phyloP scores from a whole-genome alignment of 2,113 vertebrate species.

The Amphiprion ocellaris region DNA sequence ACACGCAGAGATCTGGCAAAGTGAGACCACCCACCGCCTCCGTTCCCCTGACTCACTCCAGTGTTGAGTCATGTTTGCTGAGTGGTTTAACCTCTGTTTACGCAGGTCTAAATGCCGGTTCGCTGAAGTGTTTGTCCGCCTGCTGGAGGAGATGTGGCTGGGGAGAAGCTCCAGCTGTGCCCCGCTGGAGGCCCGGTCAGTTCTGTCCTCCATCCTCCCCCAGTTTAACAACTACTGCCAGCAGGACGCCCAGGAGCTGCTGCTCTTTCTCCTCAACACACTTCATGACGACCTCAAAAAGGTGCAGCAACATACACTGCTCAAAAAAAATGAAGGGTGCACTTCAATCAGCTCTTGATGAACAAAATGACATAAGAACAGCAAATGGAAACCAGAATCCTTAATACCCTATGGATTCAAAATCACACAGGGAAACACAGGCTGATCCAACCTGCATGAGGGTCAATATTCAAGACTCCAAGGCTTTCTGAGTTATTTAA shows the following conservation, averaged over 20 bases:
- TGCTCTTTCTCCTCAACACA: conserved; percentile 87
- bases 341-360: no score
- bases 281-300: conserved; percentile 89
- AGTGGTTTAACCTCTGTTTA: conserved; percentile 16
- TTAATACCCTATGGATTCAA: no score
- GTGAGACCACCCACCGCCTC: conserved; percentile 69
- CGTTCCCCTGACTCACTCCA: background rate
- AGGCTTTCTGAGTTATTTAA: no score
- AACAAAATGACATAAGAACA: no score
- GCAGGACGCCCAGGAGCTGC: conserved; percentile 91
- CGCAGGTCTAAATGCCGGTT: conserved; percentile 76
- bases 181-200: conserved; percentile 77
- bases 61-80: background rate
- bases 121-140: conserved; percentile 80
- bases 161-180: conserved; percentile 81
- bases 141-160: conserved; percentile 88
- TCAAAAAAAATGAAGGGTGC: no score
- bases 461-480: no score
- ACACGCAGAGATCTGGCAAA: conserved; percentile 75
- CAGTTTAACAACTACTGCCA: conserved; percentile 84
- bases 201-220: conserved; percentile 81
- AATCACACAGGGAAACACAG: no score
- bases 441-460: no score
- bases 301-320: conserved; percentile 63
- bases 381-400: no score